A percentile compares a stretch with the other conserved stretches of the same genome.
These are phyloP conservation scores for Matsumyia berberina DNA, from an alignment of 2,888 invertebrate genomes.

Conservation along the genomic window DNA sequence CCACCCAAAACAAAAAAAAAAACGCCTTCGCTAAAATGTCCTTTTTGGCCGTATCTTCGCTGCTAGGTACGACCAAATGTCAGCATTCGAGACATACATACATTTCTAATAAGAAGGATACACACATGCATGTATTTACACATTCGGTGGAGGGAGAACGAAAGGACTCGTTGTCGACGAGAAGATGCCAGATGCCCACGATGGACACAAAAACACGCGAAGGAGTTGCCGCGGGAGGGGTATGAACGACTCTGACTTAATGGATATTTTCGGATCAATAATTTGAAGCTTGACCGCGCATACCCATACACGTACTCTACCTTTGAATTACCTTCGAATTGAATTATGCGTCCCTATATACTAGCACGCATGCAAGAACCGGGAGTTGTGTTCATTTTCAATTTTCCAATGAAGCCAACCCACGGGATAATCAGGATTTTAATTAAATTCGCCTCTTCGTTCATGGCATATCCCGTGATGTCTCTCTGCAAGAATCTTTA, in stretches of 20 bases:
- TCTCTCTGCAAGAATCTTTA: constrained; percentile 40
- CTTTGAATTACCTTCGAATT: constrained; percentile 11
- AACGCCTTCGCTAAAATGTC: constrained; percentile 65
- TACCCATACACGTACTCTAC: constrained; percentile 5
- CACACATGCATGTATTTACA: constrained; percentile 22
- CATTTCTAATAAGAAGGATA: constrained; percentile 54
- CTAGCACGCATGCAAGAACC: constrained; percentile 11
- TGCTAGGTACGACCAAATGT: constrained; percentile 46
- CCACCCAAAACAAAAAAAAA: constrained; percentile 21
- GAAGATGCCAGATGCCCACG: constrained; percentile 58
- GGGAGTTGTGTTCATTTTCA: constrained; percentile 37
- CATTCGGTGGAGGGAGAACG: background rate
- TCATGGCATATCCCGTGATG: constrained; percentile 57
- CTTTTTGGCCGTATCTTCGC: constrained; percentile 46
- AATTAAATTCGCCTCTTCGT: constrained; percentile 71
- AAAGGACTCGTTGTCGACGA: constrained; percentile 17
- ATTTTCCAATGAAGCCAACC: constrained; percentile 56
- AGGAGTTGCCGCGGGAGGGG: constrained; percentile 24
- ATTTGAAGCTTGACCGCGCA: constrained; percentile 62
- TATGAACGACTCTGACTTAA: constrained; percentile 18
- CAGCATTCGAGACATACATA: constrained; percentile 38
- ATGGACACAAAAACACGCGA: constrained; percentile 52
- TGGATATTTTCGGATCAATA: constrained; percentile 63
- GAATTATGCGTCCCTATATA: constrained; percentile 11
- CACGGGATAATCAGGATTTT: constrained; percentile 70